A percentile compares a stretch with the other conserved stretches of the same genome.
Conservation (phyloP, 64 coral and sea anemone genomes). For the Porites lutea region DNA sequence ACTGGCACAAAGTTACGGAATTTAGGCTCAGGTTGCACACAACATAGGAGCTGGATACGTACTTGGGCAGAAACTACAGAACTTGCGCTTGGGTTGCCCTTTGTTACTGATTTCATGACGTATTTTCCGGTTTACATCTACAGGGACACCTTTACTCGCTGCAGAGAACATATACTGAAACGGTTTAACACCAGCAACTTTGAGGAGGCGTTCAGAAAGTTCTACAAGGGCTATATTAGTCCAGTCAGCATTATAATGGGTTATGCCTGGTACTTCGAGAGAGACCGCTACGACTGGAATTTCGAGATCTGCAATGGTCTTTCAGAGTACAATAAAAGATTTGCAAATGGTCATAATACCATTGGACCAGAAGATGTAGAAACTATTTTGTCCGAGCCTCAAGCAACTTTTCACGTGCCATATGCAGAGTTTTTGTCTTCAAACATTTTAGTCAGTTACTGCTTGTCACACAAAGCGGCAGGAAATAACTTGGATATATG, state of each 20-base stretch:
- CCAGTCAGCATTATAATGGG: constrained; percentile 49
- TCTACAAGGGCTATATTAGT: background rate
- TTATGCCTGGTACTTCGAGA: background rate
- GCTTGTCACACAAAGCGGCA: constrained; percentile 29
- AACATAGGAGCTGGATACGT: background rate
- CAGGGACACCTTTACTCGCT: too few relatives aligned
- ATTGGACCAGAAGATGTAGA: constrained; percentile 25
- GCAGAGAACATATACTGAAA: too few relatives aligned
- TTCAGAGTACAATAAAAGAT: constrained; percentile 24
- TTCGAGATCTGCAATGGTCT: too few relatives aligned
- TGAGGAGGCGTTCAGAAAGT: too few relatives aligned
- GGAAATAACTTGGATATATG: background rate
- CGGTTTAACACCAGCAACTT: too few relatives aligned
- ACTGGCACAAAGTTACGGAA: too few relatives aligned
- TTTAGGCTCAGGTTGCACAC: too few relatives aligned
- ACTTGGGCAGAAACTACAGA: constrained; percentile 48
- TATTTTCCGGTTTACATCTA: too few relatives aligned
- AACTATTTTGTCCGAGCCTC: background rate
- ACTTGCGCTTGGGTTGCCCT: background rate
- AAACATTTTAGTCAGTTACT: constrained; percentile 15
- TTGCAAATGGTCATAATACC: background rate
- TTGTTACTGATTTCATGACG: too few relatives aligned
- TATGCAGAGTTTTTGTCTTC: background rate
- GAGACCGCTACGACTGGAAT: too few relatives aligned
- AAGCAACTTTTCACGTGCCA: background rate